Evolutionary conservation across 2,797 vertebrate genomes (phyloP).

Genomic region (Microchirus variegatus): DNA sequence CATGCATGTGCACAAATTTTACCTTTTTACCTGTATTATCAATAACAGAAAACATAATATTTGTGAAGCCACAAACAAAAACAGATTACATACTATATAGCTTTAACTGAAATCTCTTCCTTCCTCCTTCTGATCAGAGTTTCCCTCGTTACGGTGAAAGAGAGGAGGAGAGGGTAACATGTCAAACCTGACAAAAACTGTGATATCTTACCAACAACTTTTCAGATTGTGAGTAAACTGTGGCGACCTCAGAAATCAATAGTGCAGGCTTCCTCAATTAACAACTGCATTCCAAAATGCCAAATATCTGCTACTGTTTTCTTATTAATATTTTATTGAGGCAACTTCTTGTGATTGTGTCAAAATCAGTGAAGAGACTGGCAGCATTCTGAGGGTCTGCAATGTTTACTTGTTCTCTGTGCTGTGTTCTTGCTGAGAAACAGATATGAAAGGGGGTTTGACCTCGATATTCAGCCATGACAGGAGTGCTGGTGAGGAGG

Average conservation of each 20-base stretch:
- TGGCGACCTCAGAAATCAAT: background rate
- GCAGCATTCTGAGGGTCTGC: constrained; percentile 4
- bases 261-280: background rate
- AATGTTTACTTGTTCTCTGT: constrained; percentile 26
- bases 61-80: too few species aligned
- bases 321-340: too few species aligned
- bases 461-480: constrained; percentile 68
- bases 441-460: constrained; percentile 71
- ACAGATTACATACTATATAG: too few species aligned
- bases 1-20: too few species aligned
- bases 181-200: too few species aligned
- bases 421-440: constrained; percentile 45
- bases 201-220: background rate
- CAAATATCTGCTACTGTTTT: too few species aligned
- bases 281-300: too few species aligned
- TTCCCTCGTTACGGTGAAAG: constrained; percentile 10
- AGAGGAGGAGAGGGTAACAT: background rate
- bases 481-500: constrained; percentile 60
- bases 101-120: background rate
- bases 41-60: too few species aligned
- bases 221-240: too few species aligned
- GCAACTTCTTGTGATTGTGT: background rate
- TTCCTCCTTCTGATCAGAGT: constrained; percentile 21
- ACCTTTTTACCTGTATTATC: too few species aligned
- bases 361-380: background rate